Conservation (phyloP, 2,888 invertebrate genomes). For the Lamproptera curius region DNA sequence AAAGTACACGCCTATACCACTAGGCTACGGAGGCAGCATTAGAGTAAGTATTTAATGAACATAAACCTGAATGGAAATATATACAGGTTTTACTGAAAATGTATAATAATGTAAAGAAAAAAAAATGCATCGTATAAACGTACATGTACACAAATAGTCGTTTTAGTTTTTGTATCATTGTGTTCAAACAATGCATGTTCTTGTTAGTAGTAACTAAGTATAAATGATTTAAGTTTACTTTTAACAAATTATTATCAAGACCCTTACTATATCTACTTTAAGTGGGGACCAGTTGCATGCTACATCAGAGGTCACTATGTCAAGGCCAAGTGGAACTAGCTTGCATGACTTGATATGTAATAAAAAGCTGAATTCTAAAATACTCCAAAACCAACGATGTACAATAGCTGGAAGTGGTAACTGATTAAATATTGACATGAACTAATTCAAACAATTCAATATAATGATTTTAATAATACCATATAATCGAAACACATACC, state of each 20-base stretch:
- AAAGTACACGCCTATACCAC: too few relatives aligned
- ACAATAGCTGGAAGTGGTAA: not conserved
- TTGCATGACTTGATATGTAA: conserved; percentile 20
- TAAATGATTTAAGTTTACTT: not conserved
- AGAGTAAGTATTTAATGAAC: too few relatives aligned
- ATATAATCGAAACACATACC: too few relatives aligned
- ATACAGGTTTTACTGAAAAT: too few relatives aligned
- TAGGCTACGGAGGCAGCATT: too few relatives aligned
- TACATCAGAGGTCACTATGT: conserved; percentile 22
- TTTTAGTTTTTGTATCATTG: too few relatives aligned
- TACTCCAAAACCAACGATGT: conserved; percentile 15
- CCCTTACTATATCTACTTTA: conserved; percentile 7
- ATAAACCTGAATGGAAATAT: too few relatives aligned
- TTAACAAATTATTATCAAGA: conserved; percentile 6
- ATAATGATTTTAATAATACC: not conserved
- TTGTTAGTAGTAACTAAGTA: not conserved
- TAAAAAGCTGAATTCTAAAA: conserved; percentile 27
- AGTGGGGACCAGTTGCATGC: conserved; percentile 17
- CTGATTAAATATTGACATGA: too few relatives aligned
- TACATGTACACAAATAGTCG: too few relatives aligned
- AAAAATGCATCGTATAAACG: too few relatives aligned
- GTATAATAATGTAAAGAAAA: too few relatives aligned
- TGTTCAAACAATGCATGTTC: too few relatives aligned
- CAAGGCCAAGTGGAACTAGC: conserved; percentile 25
- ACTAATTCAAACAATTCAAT: not conserved